Conservation (phyloP, 2,797 vertebrate species). For the Scomberomorus guttatus region DNA sequence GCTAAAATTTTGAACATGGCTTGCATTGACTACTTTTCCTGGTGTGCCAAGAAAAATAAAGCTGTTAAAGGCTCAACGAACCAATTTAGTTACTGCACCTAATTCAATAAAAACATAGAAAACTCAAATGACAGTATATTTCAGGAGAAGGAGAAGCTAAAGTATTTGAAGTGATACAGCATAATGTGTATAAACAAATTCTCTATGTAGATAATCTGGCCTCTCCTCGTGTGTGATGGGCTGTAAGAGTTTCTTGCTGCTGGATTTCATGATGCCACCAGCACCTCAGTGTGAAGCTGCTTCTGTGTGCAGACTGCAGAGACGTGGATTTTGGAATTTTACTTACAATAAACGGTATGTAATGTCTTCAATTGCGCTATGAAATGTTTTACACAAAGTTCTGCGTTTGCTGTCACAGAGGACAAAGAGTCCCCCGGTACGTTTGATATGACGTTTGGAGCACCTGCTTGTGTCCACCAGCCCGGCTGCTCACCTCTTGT, state of each 20-base stretch:
- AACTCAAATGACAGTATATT: not conserved
- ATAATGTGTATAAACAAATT: not conserved
- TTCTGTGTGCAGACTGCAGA: not conserved
- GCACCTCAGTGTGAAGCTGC: too few relatives aligned
- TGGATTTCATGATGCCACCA: too few relatives aligned
- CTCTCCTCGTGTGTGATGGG: not conserved
- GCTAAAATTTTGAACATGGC: not conserved
- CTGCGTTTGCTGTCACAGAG: not conserved
- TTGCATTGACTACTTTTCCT: not conserved
- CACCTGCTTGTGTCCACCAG: slow-evolving; percentile 7
- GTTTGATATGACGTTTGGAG: not conserved
- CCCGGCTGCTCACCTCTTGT: not conserved
- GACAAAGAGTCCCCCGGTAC: not conserved
- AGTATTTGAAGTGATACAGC: not conserved
- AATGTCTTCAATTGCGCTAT: not conserved
- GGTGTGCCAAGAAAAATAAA: not conserved
- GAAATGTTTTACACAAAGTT: not conserved
- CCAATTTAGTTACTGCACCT: not conserved
- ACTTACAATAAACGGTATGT: not conserved
- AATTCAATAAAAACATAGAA: not conserved
- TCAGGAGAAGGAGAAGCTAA: not conserved
- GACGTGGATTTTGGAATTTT: not conserved
- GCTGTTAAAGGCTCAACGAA: not conserved
- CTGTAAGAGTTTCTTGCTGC: not conserved
- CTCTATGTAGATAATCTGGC: not conserved